A percentile compares a stretch with the other conserved stretches of the same genome.
These are phyloP conservation scores for Amblyopsis rosae DNA, from an alignment of 2,113 vertebrate genomes.

Conservation along the genomic window DNA sequence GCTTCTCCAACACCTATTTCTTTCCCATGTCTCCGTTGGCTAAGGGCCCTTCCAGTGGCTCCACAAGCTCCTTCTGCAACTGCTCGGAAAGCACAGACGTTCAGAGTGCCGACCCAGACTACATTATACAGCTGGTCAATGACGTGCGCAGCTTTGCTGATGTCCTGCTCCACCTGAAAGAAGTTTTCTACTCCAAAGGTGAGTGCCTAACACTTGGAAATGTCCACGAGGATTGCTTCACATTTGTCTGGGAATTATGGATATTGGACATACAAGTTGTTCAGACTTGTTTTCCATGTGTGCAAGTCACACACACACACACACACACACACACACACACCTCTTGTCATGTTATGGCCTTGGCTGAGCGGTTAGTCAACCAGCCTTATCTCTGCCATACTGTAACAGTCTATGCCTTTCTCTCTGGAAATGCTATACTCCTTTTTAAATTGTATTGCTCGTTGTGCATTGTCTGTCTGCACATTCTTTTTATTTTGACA, in stretches of 20 bases:
- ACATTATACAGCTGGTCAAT: slow-evolving; percentile 92
- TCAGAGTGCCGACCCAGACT: slow-evolving; percentile 84
- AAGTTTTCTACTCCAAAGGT: slow-evolving; percentile 89
- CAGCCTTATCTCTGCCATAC: slow-evolving; percentile 46
- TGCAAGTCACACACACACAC: not conserved
- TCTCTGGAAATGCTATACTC: not conserved
- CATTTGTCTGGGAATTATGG: not conserved
- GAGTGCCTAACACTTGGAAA: slow-evolving; percentile 44
- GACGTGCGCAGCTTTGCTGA: slow-evolving; percentile 94
- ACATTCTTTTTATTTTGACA: slow-evolving; percentile 37
- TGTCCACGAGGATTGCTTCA: not conserved
- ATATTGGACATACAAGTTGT: no score
- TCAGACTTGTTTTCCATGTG: not conserved
- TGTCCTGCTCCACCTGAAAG: slow-evolving; percentile 90
- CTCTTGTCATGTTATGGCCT: slow-evolving; percentile 50
- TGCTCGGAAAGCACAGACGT: slow-evolving; percentile 77
- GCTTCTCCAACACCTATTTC: slow-evolving; percentile 83
- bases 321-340: not conserved
- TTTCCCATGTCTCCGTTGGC: slow-evolving; percentile 72
- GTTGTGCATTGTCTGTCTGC: not conserved
- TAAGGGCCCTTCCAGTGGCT: slow-evolving; percentile 77
- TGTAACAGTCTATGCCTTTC: slow-evolving; percentile 12
- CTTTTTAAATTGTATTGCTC: not conserved
- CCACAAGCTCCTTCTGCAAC: slow-evolving; percentile 73
- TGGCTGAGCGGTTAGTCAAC: slow-evolving; percentile 67